Evolutionary conservation across 2,797 vertebrate species (phyloP), one percentile per base, ranked within the genome.

Genomic region (Jordanella pulchra): DNA sequence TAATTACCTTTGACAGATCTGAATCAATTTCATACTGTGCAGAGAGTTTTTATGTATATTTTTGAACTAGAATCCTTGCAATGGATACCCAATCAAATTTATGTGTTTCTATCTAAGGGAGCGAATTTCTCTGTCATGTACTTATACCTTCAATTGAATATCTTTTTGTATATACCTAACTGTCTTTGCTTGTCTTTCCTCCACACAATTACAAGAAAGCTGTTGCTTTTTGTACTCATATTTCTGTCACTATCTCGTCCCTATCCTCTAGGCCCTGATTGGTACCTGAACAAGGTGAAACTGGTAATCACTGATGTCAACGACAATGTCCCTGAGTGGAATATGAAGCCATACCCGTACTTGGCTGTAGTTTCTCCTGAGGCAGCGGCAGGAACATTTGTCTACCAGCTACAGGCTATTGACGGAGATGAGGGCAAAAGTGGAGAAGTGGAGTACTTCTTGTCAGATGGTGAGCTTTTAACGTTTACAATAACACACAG

Each of bases 291-390:
- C 81, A 94, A 93, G 67, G 88, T 97, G 84, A 93, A 93, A 54
- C 89, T 97, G 63, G 95, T 91, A 35, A 95, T 96, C 83, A 92
- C 91, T 15, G 97, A 97, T 0, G 95, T 96, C 73, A 97, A 97
- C 0, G 96, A 97, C 91, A 96, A 96, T 0, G 78, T 92, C 11
- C 96, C 97, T 1, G 93, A 94, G 58, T 97, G 97, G 97, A 92
- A 85, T 79, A 97, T 97, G 96, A 92, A 94, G 77, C 96, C 95
- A 0, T 95, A 94, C 76, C 96, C 95, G 0, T 97, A 95, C 92
- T 81, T 95, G 89, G 93, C 95, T 14, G 94, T 95, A 39, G 95
- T 97, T 72, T 94, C 94, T 63, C 93, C 95, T 0, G 90, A 91
- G 63, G 95, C 95, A 63, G 45, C 65, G 0, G 78, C 75, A 1